Conservation (phyloP, 2,797 vertebrate genomes). For the Phataginus tetradactyla region DNA sequence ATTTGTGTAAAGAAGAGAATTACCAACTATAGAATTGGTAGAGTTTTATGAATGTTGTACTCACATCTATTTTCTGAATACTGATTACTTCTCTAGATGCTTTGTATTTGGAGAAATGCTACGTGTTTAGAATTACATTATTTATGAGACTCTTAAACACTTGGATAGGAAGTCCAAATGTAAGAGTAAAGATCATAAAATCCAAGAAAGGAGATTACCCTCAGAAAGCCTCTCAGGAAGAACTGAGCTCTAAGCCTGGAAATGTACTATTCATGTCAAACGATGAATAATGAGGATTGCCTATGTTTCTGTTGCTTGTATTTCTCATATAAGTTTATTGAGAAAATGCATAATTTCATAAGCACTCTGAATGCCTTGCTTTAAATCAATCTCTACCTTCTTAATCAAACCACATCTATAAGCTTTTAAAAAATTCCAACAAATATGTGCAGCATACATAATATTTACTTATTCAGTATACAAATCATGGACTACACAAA, state of each 20-base stretch:
- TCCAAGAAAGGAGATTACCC: neutral
- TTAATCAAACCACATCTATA: neutral
- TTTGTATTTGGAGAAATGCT: neutral
- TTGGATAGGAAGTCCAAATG: neutral
- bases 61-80: neutral
- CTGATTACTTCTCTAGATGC: neutral
- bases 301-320: neutral
- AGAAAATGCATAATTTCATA: neutral
- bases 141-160: neutral
- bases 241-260: neutral
- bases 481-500: neutral
- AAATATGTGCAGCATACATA: neutral
- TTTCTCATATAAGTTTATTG: neutral
- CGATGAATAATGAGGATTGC: neutral
- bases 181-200: neutral
- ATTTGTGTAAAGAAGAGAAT: neutral
- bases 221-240: neutral
- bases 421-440: neutral
- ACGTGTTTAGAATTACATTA: neutral
- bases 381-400: neutral
- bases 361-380: neutral
- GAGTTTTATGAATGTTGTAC: neutral
- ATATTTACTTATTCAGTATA: constrained; percentile 16
- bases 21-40: neutral
- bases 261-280: neutral